Evolutionary conservation across 2,113 vertebrate genomes (phyloP).

Genomic region (Crotalus horridus): DNA sequence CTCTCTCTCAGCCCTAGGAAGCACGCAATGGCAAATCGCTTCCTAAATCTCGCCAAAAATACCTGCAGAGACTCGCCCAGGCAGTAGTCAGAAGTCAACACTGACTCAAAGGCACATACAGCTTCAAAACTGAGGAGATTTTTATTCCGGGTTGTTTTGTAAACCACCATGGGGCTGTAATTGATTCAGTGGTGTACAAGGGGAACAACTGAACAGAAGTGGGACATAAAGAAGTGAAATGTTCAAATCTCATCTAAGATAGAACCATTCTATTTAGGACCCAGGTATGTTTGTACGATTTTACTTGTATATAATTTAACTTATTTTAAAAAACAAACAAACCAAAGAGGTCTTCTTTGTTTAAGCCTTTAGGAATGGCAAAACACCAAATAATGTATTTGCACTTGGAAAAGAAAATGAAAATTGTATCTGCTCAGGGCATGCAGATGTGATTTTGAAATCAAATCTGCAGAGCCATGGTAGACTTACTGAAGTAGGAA

Average conservation of each 20-base stretch:
- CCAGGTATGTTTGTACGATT: neutral
- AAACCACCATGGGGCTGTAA: neutral
- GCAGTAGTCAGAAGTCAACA: neutral
- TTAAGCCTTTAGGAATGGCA: neutral
- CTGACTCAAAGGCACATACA: neutral
- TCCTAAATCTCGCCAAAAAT: neutral
- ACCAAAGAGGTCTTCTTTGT: neutral
- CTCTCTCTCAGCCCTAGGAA: neutral
- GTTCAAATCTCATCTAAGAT: neutral
- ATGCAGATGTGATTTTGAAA: neutral
- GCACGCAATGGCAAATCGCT: neutral
- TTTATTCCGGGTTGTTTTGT: neutral
- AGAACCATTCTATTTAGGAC: neutral
- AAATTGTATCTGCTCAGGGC: neutral
- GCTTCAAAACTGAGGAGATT: neutral
- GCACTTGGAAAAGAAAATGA: neutral
- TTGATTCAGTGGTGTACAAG: neutral
- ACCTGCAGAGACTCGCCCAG: neutral
- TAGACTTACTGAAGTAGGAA: neutral
- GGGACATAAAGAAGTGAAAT: neutral
- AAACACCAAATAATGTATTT: neutral
- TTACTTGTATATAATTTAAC: neutral
- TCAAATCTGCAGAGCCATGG: constrained; percentile 20
- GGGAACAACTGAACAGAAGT: neutral
- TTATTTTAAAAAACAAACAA: too few species aligned